Evolutionary conservation across 1,140 invertebrate genomes (phyloP).

Genomic region (Bursaphelenchus mucronatus): DNA sequence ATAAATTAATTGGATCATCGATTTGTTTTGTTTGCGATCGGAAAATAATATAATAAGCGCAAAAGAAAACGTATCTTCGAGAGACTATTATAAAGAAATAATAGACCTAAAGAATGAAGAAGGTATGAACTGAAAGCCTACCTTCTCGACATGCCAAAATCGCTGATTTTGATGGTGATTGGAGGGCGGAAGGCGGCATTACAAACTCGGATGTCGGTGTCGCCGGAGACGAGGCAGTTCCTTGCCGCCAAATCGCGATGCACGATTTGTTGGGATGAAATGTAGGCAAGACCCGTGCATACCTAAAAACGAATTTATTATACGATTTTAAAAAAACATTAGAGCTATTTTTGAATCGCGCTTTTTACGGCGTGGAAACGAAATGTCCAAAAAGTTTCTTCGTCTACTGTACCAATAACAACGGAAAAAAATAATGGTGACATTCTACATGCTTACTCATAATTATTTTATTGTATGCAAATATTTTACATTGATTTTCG

Average conservation of each 20-base stretch:
- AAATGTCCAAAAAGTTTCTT: too few relatives aligned
- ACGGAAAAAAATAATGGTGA: too few relatives aligned
- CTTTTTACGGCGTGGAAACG: too few relatives aligned
- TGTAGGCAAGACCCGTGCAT: conserved; percentile 80
- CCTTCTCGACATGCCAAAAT: conserved; percentile 50
- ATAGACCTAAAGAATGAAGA: not conserved
- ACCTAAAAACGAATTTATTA: conserved; percentile 32
- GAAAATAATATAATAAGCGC: too few relatives aligned
- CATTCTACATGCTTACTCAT: too few relatives aligned
- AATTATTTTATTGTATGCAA: too few relatives aligned
- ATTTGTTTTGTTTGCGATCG: not conserved
- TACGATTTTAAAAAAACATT: too few relatives aligned
- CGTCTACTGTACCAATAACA: too few relatives aligned
- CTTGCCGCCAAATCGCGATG: conserved; percentile 91
- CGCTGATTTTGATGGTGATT: conserved; percentile 45
- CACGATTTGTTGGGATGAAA: conserved; percentile 88
- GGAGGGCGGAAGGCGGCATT: conserved; percentile 42
- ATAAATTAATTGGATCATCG: conserved; percentile 3
- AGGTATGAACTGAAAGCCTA: conserved; percentile 7
- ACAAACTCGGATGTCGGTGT: conserved; percentile 66
- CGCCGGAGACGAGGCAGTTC: conserved; percentile 79
- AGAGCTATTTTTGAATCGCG: too few relatives aligned
- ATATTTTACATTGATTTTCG: too few relatives aligned
- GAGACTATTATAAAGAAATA: not conserved
- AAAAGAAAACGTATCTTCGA: too few relatives aligned